Evolutionary conservation across 2,113 vertebrate species (phyloP), one percentile per base, ranked within the genome.

Genomic region (Chamaea fasciata): DNA sequence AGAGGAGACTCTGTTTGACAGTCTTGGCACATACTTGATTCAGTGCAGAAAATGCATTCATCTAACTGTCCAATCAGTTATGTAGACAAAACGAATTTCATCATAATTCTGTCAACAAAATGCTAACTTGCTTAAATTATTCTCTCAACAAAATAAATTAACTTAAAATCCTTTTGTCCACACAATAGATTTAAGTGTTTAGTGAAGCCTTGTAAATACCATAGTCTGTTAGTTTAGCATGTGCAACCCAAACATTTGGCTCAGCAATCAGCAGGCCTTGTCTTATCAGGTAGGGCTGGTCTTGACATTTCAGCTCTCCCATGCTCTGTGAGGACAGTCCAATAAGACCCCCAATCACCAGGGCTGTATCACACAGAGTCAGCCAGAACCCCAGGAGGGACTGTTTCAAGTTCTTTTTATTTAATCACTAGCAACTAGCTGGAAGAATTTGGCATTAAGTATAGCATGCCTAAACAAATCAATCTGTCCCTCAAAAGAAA

Each of bases 51-150:
- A 96, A 96, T 70, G 84, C 86, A 89, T 93, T 94, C 92, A 96
- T 96, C 68, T 95, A 84, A 92, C 92, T 96, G 92, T 87, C 96
- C 94, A 87, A 96, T 97, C 96, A 97, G 93, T 97, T 98, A 95
- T 94, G 93, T 19, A 97, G 95, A 95, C 95, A 97, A 97, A 98
- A 97, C 95, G 46, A 97, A 97, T 97, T 97, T 96, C 95, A 97
- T 96, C 97, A 96, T 97, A 97, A 97, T 97, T 98, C 96, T 97
- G 96, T 97, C 97, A 98, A 98, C 97, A 98, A 97, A 96, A 97
- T 92, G 92, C 91, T 98, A 97, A 98, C 95, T 97, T 97, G 92
- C 95, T 97, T 97, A 96, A 97, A 97, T 97, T 96, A 97, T 97
- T 97, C 91, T 95, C 85, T 93, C 77, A 91, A 89, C 95, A 97